These are phyloP conservation scores for Cirrhinus mrigala DNA, from an alignment of 2,797 vertebrate genomes.

Conservation along the genomic window DNA sequence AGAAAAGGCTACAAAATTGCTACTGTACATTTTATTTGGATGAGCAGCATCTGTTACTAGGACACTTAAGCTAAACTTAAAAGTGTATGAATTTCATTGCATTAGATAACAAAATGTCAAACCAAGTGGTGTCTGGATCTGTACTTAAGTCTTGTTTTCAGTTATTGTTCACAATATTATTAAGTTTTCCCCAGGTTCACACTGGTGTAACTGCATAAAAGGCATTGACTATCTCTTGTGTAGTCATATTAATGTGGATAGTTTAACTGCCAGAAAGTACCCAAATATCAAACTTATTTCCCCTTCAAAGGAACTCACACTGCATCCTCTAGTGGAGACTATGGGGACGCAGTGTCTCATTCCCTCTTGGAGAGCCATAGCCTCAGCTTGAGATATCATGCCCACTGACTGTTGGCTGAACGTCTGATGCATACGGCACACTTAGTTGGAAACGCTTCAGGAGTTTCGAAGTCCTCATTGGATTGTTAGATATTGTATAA, in stretches of 20 bases:
- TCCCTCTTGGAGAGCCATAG: too few species aligned
- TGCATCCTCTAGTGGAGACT: too few species aligned
- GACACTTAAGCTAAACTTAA: not conserved
- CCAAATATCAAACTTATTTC: not conserved
- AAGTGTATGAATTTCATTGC: not conserved
- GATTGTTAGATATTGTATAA: too few species aligned
- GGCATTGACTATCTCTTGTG: not conserved
- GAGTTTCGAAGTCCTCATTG: too few species aligned
- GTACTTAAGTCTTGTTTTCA: not conserved
- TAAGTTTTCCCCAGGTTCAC: not conserved
- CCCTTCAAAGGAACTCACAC: too few species aligned
- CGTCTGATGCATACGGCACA: too few species aligned
- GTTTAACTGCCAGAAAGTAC: not conserved
- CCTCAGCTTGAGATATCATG: too few species aligned
- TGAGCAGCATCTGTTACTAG: not conserved
- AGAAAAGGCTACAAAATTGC: not conserved
- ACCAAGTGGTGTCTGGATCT: not conserved
- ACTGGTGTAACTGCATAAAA: conserved; percentile 3
- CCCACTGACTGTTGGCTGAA: too few species aligned
- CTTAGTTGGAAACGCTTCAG: too few species aligned
- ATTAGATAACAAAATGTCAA: not conserved
- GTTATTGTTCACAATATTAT: not conserved
- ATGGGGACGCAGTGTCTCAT: too few species aligned
- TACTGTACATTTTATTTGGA: not conserved
- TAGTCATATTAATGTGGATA: not conserved